phyloP scores from a whole-genome alignment of 2,797 vertebrate species.

The Thaleichthys pacificus region DNA sequence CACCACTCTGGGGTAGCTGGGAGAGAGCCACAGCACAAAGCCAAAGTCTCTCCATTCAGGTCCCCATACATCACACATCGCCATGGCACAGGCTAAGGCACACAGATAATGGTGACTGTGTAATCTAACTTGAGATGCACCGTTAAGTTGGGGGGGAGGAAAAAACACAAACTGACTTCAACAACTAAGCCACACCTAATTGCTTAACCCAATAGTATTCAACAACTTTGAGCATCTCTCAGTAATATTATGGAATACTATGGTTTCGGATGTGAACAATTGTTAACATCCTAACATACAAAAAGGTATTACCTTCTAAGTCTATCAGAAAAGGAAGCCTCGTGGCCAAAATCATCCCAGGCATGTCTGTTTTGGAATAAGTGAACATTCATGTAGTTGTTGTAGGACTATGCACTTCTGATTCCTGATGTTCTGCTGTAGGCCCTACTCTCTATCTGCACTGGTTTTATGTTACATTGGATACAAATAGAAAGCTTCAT shows the following conservation, averaged over 20 bases:
- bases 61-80: neutral
- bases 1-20: neutral
- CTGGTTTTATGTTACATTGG: too few relatives aligned
- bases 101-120: neutral
- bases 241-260: too few relatives aligned
- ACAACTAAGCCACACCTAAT: neutral
- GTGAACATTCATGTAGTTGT: constrained; percentile 20
- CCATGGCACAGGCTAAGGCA: neutral
- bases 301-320: neutral
- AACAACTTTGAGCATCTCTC: neutral
- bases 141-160: too few relatives aligned
- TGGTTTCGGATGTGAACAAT: neutral
- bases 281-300: neutral
- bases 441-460: too few relatives aligned
- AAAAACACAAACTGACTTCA: neutral
- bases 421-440: too few relatives aligned
- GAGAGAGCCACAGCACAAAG: constrained; percentile 6
- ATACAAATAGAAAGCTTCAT: too few relatives aligned
- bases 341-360: constrained; percentile 4
- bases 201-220: neutral
- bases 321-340: constrained; percentile 3
- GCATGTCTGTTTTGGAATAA: constrained; percentile 42
- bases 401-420: too few relatives aligned
- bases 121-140: neutral
- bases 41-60: constrained; percentile 3